Base-by-base conservation (phyloP, 35 echinoderm and acorn worm species). In the Ptychodera flava region DNA sequence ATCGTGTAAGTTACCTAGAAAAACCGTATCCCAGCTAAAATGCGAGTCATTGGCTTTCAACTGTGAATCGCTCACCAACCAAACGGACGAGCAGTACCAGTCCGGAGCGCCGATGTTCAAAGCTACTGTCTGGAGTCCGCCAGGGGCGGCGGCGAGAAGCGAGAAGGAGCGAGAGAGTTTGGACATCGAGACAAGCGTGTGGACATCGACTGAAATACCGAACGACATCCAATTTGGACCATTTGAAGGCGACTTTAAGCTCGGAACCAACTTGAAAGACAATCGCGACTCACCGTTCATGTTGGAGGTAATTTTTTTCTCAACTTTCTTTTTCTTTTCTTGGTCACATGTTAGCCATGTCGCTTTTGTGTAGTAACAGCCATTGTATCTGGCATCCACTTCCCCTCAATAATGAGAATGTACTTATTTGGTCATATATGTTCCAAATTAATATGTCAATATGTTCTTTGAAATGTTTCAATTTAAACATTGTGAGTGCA, bases 161-260 rank as follows among this genome's bases (percentile, higher is more conserved):
- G 33, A 0, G 28, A 35, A 37, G 36, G 28, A 84, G n/a, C 33
- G 37, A 45, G 37, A 0, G 34, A 84, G 12, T 33, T 89, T 80
- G 79, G 87, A 89, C 78, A 89, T 89, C 34, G 87, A 89, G 80
- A 89, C 87, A 12, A 80, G 87, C 33, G 87, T 89, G 27, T 89
- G 87, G 87, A 89, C 87, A 28, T 83, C 80, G 34, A 89, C 80
- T 32, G 87, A 82, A 37, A 89, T 89, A 10, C 87, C 87, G 14
- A 37, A 38, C 36, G 80, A 75, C 83, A 80, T 89, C 30, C 81
- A 37, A 29, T 89, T 89, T 22, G 87, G 87, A 32, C 87, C 87
- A 81, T 89, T 81, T 83, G 87, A 89, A 31, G 87, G 87, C 16
- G 87, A 83, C 32, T 89, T 89, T 45, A 36, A 37, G 28, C 35